Base-by-base conservation (phyloP, 2,797 vertebrate species). In the Eupleurogrammus muticus region DNA sequence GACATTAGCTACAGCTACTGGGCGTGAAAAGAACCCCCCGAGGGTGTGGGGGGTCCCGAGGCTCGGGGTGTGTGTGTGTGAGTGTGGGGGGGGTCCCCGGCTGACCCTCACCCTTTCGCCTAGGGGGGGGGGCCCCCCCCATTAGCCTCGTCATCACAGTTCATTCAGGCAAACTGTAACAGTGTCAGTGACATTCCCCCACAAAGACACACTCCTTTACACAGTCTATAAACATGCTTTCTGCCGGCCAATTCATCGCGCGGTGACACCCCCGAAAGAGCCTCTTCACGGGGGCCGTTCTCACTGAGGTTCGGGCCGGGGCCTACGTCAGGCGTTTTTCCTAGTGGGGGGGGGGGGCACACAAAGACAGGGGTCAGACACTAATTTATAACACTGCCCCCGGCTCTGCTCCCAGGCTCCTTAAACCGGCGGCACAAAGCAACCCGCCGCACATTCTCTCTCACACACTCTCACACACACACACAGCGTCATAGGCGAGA, bases 141-240 rank as follows among this genome's bases (percentile, higher is more conserved):
- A 94, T 95, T 95, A 95, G 94, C 92, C 88, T 92, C 94, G 89
- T 95, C 95, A 95, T 92, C 94, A 86, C 93, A 94, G 94, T 95
- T 95, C 95, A 96, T 96, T 96, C 94, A 95, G 87, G 92, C 92
- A 94, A 94, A 95, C 95, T 94, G 93, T 92, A 95, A 93, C 93
- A 95, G 94, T 95, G 95, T 96, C 94, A 90, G 93, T 92, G 93
- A 95, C 95, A 94, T 95, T 95, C 93, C 88, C 92, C 93, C 94
- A 96, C 95, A 96, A 96, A 96, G 95, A 95, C 94, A 79, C 93
- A 96, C 93, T 95, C 94, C 95, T 95, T 95, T 94, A 95, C 94
- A 95, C 95, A 96, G 95, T 96, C 96, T 96, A 96, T 96, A 96
- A 97, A 96, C 95, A 94, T 94, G 95, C 95, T 94, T 94, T 89